Conservation (phyloP, 2,888 invertebrate genomes). For the Torymus tubicola region DNA sequence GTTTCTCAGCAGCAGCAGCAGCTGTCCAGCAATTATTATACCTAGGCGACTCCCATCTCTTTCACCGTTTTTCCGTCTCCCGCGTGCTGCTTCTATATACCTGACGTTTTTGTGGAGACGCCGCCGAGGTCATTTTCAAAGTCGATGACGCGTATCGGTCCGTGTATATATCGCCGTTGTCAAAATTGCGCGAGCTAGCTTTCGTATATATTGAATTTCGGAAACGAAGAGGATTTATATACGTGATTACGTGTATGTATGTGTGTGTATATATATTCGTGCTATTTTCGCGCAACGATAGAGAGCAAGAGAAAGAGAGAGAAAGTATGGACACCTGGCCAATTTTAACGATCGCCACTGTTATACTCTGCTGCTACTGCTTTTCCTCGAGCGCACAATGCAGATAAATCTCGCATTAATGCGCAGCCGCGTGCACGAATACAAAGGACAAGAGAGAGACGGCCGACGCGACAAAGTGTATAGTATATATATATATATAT, state of each 20-base stretch:
- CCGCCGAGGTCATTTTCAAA: constrained; percentile 66
- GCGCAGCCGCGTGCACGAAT: constrained; percentile 40
- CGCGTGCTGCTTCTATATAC: constrained; percentile 57
- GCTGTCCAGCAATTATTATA: constrained; percentile 71
- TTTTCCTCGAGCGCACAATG: constrained; percentile 32
- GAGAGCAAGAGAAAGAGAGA: constrained; percentile 27
- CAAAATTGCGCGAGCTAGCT: neutral
- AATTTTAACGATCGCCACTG: constrained; percentile 50
- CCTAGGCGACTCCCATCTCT: constrained; percentile 56
- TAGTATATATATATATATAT: too few species aligned
- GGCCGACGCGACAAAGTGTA: too few species aligned
- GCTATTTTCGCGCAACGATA: constrained; percentile 10
- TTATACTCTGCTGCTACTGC: constrained; percentile 2
- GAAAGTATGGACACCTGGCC: constrained; percentile 49
- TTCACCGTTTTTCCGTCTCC: constrained; percentile 38
- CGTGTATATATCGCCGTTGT: constrained; percentile 55
- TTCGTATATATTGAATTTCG: neutral
- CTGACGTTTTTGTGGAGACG: constrained; percentile 55
- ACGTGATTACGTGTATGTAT: too few species aligned
- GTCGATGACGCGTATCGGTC: constrained; percentile 73
- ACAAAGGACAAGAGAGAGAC: constrained; percentile 1
- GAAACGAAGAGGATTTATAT: too few species aligned
- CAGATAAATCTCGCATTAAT: constrained; percentile 57
- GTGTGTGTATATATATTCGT: neutral
- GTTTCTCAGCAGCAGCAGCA: constrained; percentile 61